phyloP scores from a whole-genome alignment of 1,140 invertebrate species.

The Helicoverpa zea region DNA sequence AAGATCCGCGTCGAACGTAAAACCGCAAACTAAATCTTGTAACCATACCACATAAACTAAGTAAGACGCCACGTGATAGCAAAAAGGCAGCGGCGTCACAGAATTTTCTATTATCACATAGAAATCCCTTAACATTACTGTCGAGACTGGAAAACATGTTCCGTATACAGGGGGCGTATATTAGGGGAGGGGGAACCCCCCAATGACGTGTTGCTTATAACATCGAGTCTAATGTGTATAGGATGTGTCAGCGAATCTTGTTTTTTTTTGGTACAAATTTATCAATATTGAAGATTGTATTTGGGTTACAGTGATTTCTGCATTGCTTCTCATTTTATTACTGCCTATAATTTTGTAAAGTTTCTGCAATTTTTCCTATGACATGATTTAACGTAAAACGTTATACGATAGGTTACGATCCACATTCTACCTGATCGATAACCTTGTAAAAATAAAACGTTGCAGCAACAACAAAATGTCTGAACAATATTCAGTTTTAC shows the following conservation, averaged over 20 bases:
- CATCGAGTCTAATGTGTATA: conserved; percentile 43
- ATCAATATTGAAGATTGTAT: conserved; percentile 19
- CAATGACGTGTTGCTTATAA: conserved; percentile 44
- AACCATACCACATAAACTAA: too few relatives aligned
- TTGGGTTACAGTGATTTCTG: neutral
- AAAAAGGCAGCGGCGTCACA: conserved; percentile 41
- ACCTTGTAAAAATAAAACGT: too few relatives aligned
- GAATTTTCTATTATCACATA: conserved; percentile 60
- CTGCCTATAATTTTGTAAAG: too few relatives aligned
- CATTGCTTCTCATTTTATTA: too few relatives aligned
- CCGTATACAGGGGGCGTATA: conserved; percentile 6
- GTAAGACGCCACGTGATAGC: neutral
- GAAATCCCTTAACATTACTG: conserved; percentile 64
- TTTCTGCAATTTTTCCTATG: too few relatives aligned
- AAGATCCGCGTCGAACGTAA: neutral
- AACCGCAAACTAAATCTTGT: too few relatives aligned
- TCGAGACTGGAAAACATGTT: conserved; percentile 55
- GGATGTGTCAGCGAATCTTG: conserved; percentile 45
- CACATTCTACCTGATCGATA: too few relatives aligned
- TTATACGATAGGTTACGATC: neutral
- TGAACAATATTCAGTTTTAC: too few relatives aligned
- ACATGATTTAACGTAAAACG: neutral
- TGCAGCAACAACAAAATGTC: too few relatives aligned
- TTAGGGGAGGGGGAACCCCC: neutral
- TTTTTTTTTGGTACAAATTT: conserved; percentile 22